Evolutionary conservation across 2,888 invertebrate genomes (phyloP).

Genomic region (Andrena haemorrhoa): DNA sequence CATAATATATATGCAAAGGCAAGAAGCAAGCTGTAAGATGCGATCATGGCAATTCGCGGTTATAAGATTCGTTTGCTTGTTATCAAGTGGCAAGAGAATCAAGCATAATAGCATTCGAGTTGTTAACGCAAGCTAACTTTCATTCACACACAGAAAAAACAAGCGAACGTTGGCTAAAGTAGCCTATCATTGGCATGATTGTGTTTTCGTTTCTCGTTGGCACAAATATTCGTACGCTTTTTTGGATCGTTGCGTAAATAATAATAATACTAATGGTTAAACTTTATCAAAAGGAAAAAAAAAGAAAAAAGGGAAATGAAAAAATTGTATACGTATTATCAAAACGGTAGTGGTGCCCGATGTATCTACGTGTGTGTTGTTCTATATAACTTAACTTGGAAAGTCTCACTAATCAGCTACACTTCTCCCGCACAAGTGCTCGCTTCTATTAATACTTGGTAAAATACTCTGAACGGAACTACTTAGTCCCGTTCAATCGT

Average conservation of each 20-base stretch:
- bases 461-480: constrained; percentile 36
- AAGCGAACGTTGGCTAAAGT: constrained; percentile 3
- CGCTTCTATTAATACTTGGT: constrained; percentile 10
- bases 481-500: constrained; percentile 12
- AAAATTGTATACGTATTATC: background rate
- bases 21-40: constrained; percentile 46
- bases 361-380: background rate
- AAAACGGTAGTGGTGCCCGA: background rate
- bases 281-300: background rate
- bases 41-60: constrained; percentile 12
- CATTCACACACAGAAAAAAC: background rate
- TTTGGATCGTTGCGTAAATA: background rate
- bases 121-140: background rate
- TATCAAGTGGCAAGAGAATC: background rate
- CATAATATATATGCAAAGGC: constrained; percentile 30
- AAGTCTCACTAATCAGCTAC: background rate
- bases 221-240: constrained; percentile 40
- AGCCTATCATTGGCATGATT: constrained; percentile 22
- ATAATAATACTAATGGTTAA: background rate
- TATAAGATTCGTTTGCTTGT: background rate
- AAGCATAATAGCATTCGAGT: background rate
- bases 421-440: background rate
- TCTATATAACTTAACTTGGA: constrained; percentile 4
- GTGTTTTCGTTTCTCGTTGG: constrained; percentile 36
- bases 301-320: background rate